phyloP scores from a whole-genome alignment of 2,888 invertebrate species.

The Drosophila longiperda region DNA sequence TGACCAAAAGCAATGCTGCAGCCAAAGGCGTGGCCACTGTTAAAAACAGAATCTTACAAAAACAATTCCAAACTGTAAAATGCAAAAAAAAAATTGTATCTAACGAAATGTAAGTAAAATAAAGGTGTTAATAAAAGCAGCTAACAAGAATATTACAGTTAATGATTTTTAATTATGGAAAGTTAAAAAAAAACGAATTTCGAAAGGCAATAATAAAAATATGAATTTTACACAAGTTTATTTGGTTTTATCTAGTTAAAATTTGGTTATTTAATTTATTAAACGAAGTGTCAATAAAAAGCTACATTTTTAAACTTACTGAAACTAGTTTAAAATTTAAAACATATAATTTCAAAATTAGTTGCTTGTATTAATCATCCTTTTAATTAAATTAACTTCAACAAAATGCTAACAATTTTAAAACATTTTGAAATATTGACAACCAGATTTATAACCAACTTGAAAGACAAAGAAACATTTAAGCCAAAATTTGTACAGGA shows the following conservation, averaged over 20 bases:
- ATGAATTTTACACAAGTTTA: neutral
- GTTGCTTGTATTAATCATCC: no score
- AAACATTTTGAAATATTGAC: neutral
- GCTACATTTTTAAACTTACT: neutral
- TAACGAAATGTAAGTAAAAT: neutral
- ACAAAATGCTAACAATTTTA: neutral
- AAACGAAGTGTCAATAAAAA: neutral
- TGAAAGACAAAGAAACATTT: neutral
- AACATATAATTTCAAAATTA: neutral
- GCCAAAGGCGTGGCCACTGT: conserved; percentile 16
- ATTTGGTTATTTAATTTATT: neutral
- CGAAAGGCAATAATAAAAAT: no score
- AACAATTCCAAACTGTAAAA: neutral
- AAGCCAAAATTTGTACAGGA: neutral
- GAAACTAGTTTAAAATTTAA: neutral
- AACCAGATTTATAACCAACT: neutral
- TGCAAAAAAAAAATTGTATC: neutral
- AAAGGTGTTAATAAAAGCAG: neutral
- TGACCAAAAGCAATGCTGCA: conserved; percentile 39
- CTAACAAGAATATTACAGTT: neutral
- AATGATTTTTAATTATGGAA: neutral
- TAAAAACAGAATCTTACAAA: neutral
- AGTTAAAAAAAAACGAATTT: neutral
- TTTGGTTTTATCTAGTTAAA: neutral
- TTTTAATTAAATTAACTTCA: neutral